Evolutionary conservation across 92 coral and sea anemone species (phyloP), one percentile per base, ranked within the genome.

Genomic region (Muricea muricata): DNA sequence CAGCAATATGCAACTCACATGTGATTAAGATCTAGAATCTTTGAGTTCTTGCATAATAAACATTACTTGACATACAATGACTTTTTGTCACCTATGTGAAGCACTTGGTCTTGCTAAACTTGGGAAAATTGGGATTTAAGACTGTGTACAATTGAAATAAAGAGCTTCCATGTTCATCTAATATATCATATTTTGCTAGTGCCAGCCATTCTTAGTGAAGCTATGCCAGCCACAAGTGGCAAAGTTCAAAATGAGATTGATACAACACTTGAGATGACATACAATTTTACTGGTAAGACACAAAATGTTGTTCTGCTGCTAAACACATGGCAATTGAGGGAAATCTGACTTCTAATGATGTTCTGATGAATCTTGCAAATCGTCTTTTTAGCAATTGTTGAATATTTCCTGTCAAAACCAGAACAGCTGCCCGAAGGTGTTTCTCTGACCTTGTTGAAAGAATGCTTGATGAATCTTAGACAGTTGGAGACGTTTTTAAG

Each of bases 191-290:
- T n/a, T n/a, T n/a, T n/a, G n/a, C n/a, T n/a, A 97, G 99, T 97
- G 75, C 94, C 99, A 24, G 98, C 98, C 23, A 97, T 97, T 52
- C 86, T 97, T 14, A 88, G 88, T 85, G 99, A 97, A 83, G 99
- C 99, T 23, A 93, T 97, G 42, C 99, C 99, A 47, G 97, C 97
- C 13, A 97, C 99, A 1, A 97, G 97, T 18, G 95, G 90, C 83
- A 97, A 93, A 88, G 98, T 97, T 24, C 99, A 93, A 79, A 83
- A 85, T 58, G 99, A 93, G 75, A 86, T 97, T 67, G 90, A 88
- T 61, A 91, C 69, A 67, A 90, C 97, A 34, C 90, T 97, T 61
- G 91, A 84, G 9, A 80, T 93, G 75, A 97, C 94, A 21, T 93
- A 90, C 70, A 79, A 80, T 52, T 97, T 93, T 73, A 93, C 99